Conservation (phyloP, 2,888 invertebrate genomes). For the Abrostola triplasia region DNA sequence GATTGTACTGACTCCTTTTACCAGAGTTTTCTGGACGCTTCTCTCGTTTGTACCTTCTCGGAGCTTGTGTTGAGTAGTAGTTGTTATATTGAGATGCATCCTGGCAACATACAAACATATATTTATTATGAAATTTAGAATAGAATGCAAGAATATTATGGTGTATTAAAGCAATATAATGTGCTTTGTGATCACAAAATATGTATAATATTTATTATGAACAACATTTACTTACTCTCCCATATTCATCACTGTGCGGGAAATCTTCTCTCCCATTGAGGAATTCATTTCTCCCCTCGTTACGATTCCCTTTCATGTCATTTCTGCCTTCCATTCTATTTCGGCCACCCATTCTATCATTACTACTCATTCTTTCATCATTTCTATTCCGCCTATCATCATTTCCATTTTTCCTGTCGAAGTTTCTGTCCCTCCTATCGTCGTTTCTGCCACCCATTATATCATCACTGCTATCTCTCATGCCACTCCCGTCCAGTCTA, state of each 20-base stretch:
- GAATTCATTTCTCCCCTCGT: constrained; percentile 56
- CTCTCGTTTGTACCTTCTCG: constrained; percentile 75
- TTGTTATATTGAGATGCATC: constrained; percentile 63
- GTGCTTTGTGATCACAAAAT: neutral
- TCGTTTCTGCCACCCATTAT: constrained; percentile 58
- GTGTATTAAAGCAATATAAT: no score
- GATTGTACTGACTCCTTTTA: constrained; percentile 82
- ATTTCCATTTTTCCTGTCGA: constrained; percentile 32
- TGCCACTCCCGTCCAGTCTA: constrained; percentile 36
- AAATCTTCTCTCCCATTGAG: constrained; percentile 67
- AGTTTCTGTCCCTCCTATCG: constrained; percentile 46
- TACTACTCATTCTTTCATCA: constrained; percentile 44
- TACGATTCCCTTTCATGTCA: constrained; percentile 48
- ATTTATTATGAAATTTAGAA: no score
- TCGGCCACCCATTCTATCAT: constrained; percentile 45
- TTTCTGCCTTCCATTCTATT: constrained; percentile 41
- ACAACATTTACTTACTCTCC: constrained; percentile 66
- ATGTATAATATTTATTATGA: constrained; percentile 1
- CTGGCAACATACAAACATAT: constrained; percentile 44
- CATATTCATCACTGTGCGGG: constrained; percentile 67
- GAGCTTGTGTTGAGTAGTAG: constrained; percentile 63
- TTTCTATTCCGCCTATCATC: constrained; percentile 51
- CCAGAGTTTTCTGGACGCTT: constrained; percentile 76
- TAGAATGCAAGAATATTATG: no score
- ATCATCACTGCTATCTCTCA: constrained; percentile 53